phyloP scores from a whole-genome alignment of 1,140 invertebrate genomes.

The Hylaeus anthracinus region DNA sequence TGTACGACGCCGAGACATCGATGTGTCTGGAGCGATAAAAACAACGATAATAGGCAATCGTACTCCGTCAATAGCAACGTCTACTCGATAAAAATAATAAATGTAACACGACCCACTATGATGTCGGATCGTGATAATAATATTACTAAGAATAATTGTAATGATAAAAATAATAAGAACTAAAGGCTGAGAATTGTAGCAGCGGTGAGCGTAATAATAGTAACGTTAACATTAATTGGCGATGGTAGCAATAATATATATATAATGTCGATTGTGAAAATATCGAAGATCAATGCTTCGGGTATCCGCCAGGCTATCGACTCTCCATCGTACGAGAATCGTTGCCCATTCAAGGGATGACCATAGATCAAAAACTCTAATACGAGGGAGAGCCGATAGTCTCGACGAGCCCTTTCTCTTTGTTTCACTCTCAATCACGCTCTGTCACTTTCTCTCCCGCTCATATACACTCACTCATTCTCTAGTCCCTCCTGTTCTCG shows the following conservation, averaged over 20 bases:
- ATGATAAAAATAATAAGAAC: constrained; percentile 54
- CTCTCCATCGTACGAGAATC: too few relatives aligned
- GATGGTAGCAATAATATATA: constrained; percentile 55
- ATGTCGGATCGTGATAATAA: constrained; percentile 41
- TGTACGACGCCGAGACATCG: background rate
- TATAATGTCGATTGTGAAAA: constrained; percentile 60
- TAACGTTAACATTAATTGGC: constrained; percentile 44
- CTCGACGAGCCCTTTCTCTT: background rate
- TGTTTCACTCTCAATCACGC: constrained; percentile 5
- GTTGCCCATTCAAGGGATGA: too few relatives aligned
- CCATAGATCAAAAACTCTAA: too few relatives aligned
- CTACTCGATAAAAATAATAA: constrained; percentile 48
- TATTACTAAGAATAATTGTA: constrained; percentile 48
- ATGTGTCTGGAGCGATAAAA: background rate
- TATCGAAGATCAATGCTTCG: constrained; percentile 51
- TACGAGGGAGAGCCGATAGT: too few relatives aligned
- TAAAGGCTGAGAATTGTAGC: constrained; percentile 58
- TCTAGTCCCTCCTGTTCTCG: constrained; percentile 1
- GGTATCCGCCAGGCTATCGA: too few relatives aligned
- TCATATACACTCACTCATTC: constrained; percentile 11
- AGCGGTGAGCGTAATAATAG: constrained; percentile 46
- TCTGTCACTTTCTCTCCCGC: background rate
- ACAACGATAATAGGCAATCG: constrained; percentile 4
- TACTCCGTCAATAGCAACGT: constrained; percentile 28
- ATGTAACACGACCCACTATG: constrained; percentile 43